Conservation (phyloP, 2,797 vertebrate species). For the Takifugu rubripes region DNA sequence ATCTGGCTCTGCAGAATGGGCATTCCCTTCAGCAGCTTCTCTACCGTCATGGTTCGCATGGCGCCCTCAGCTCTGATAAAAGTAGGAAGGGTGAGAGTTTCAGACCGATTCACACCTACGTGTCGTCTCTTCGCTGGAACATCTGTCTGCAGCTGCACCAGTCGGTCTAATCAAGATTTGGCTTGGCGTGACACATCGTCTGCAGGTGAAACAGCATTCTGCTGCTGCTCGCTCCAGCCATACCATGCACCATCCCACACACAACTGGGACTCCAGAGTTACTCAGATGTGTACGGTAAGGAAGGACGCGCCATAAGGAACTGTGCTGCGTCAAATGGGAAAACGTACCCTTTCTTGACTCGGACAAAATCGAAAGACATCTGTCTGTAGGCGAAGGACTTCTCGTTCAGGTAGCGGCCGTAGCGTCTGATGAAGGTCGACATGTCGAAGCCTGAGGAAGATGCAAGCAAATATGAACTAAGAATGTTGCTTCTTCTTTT, state of each 20-base stretch:
- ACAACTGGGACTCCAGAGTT: not conserved
- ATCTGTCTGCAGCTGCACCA: constrained; percentile 8
- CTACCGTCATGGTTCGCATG: constrained; percentile 95
- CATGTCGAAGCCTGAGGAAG: constrained; percentile 92
- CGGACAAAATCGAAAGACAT: constrained; percentile 97
- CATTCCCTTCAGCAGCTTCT: constrained; percentile 97
- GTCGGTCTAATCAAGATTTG: constrained; percentile 19
- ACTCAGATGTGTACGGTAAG: not conserved
- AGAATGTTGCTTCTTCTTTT: no score
- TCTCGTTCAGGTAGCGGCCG: constrained; percentile 98
- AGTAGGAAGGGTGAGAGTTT: constrained; percentile 8
- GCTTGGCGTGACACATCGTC: constrained; percentile 16
- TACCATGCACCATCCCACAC: not conserved
- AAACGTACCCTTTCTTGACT: constrained; percentile 93
- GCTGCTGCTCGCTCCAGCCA: not conserved
- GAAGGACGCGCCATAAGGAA: not conserved
- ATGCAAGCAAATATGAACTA: constrained; percentile 17
- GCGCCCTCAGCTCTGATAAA: constrained; percentile 87
- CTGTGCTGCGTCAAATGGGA: not conserved
- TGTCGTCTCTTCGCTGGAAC: not conserved
- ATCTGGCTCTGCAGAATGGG: constrained; percentile 95
- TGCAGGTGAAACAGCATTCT: constrained; percentile 10
- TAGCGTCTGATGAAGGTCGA: constrained; percentile 98
- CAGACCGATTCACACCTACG: not conserved
- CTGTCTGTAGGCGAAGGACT: constrained; percentile 97